Conservation (phyloP, 2,888 invertebrate genomes). For the Baronia brevicornis region DNA sequence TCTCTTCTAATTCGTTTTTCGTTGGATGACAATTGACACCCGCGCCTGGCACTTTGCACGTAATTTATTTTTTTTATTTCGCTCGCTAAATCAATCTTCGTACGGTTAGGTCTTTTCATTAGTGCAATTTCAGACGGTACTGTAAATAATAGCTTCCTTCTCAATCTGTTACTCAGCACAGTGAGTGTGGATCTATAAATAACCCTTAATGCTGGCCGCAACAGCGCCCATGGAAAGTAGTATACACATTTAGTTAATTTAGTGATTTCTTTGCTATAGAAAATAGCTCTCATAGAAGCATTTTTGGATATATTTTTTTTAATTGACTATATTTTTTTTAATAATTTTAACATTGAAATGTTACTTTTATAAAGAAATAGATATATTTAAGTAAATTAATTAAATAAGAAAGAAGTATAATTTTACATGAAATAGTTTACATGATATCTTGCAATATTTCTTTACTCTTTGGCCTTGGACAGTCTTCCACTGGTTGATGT, state of each 20-base stretch:
- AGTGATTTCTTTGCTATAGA: slow-evolving; percentile 4
- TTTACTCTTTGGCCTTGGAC: no score
- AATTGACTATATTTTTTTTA: no score
- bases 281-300: no score
- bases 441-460: no score
- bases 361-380: no score
- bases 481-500: no score
- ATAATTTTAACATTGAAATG: no score
- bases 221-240: slow-evolving; percentile 24
- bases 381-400: no score
- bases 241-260: slow-evolving; percentile 7
- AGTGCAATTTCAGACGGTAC: slow-evolving; percentile 30
- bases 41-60: slow-evolving; percentile 53
- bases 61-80: slow-evolving; percentile 25
- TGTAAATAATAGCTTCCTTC: slow-evolving; percentile 34
- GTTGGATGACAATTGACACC: slow-evolving; percentile 37
- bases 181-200: slow-evolving; percentile 62
- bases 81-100: slow-evolving; percentile 21
- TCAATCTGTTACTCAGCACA: slow-evolving; percentile 41
- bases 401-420: no score
- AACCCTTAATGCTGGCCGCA: slow-evolving; percentile 45
- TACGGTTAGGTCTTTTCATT: slow-evolving; percentile 19
- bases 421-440: no score
- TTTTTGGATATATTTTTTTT: no score
- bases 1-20: slow-evolving; percentile 31